phyloP scores from a whole-genome alignment of 2,113 vertebrate genomes.

The Taxidea taxus region DNA sequence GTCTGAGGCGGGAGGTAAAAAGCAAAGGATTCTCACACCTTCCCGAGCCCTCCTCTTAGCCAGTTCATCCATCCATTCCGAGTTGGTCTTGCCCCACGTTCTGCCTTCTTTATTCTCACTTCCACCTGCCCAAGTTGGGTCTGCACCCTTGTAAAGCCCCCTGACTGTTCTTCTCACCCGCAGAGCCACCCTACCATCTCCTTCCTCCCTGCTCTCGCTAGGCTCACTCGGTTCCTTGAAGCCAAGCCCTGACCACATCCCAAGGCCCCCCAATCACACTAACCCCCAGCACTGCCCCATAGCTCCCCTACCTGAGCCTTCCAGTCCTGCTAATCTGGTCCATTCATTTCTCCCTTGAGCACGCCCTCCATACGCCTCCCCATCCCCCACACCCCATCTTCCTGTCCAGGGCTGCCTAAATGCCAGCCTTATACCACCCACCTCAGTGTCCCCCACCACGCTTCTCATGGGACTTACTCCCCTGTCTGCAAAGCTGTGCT shows the following conservation, averaged over 20 bases:
- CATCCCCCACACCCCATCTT: fast-evolving
- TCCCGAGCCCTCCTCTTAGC: neutral
- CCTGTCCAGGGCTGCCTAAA: neutral
- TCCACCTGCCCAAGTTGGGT: neutral
- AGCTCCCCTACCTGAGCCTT: neutral
- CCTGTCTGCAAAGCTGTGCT: neutral
- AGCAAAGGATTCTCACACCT: neutral
- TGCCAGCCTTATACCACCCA: neutral
- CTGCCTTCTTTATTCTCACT: neutral
- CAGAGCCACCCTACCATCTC: neutral
- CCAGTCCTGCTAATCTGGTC: neutral
- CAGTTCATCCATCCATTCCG: fast-evolving
- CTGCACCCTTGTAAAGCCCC: too few relatives aligned
- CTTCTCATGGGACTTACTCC: fast-evolving
- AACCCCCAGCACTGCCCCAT: neutral
- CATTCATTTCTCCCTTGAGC: too few relatives aligned
- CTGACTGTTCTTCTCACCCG: neutral
- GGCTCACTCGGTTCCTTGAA: neutral
- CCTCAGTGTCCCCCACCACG: fast-evolving
- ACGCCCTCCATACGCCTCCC: neutral
- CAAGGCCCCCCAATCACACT: neutral
- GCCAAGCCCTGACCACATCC: neutral
- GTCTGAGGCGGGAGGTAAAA: neutral
- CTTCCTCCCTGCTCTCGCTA: too few relatives aligned
- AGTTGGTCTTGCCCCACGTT: neutral